These are phyloP conservation scores for Orientallactaga bullata DNA, from an alignment of 2,113 vertebrate species.

Conservation along the genomic window DNA sequence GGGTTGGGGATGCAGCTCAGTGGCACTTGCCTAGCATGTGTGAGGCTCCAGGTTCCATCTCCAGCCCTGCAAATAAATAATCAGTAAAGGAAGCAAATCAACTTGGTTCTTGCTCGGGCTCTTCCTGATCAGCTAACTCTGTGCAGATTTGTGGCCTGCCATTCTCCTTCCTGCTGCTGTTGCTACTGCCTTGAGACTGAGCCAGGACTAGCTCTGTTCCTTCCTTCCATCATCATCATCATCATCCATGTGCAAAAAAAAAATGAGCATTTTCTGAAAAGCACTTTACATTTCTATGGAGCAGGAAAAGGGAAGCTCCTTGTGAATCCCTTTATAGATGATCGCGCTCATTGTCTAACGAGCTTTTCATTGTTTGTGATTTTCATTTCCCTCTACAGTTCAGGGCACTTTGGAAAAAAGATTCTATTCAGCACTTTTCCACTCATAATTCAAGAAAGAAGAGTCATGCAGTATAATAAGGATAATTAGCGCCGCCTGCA, in stretches of 20 bases:
- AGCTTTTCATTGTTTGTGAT: constrained; percentile 87
- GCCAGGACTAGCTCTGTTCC: not conserved
- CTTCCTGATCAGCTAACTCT: not conserved
- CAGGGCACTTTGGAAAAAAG: constrained; percentile 83
- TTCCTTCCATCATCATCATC: not conserved
- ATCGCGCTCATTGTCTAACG: constrained; percentile 86
- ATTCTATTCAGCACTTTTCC: constrained; percentile 88
- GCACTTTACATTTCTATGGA: constrained; percentile 83
- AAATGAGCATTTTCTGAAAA: constrained; percentile 75
- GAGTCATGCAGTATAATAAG: constrained; percentile 88
- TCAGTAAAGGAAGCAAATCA: not conserved
- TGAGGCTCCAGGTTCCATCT: not conserved
- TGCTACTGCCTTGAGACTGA: not conserved
- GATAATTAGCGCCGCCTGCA: constrained; percentile 89
- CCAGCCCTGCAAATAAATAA: too few relatives aligned
- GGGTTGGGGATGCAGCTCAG: too few relatives aligned
- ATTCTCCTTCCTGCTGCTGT: not conserved
- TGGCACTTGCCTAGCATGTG: too few relatives aligned
- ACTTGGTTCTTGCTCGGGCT: not conserved
- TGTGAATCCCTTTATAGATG: constrained; percentile 84
- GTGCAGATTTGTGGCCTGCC: not conserved
- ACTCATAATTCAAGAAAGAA: constrained; percentile 89
- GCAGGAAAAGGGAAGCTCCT: constrained; percentile 79
- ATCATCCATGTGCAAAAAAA: not conserved
- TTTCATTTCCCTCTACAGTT: constrained; percentile 87